Percentiles rank a stretch among this genome's conserved stretches.
Conservation (phyloP, 2,888 invertebrate species). For the Tanytarsus gracilentus region DNA sequence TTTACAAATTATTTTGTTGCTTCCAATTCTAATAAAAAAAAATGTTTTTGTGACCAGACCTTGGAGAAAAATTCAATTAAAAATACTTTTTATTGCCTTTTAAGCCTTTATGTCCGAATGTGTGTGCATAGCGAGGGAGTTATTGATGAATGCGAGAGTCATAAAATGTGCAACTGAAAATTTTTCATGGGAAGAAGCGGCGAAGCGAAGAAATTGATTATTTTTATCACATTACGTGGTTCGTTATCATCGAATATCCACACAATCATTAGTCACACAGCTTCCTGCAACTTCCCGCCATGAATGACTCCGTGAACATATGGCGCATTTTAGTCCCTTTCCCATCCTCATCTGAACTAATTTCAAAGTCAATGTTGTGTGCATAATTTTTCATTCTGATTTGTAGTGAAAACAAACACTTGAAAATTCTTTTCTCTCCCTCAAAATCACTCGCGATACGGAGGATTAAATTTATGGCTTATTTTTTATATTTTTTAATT, state of each 20-base stretch:
- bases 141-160: not conserved
- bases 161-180: not conserved
- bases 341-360: no score
- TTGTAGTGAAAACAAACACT: no score
- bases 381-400: slow-evolving; percentile 4
- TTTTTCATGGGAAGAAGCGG: slow-evolving; percentile 13
- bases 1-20: slow-evolving; percentile 11
- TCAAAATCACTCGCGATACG: not conserved
- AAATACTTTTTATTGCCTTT: no score
- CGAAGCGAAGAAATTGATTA: slow-evolving; percentile 18
- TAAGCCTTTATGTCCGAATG: no score
- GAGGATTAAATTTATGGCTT: no score
- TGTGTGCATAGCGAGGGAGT: no score
- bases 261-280: not conserved
- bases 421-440: not conserved
- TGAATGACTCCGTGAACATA: not conserved
- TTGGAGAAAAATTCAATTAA: no score
- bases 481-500: no score
- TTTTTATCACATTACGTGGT: slow-evolving; percentile 18
- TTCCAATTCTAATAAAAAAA: slow-evolving; percentile 1
- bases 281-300: not conserved
- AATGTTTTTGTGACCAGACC: no score
- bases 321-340: no score
- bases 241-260: slow-evolving; percentile 8
- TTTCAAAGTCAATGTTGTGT: slow-evolving; percentile 22